Percentiles rank a stretch among this genome's conserved stretches.
Evolutionary conservation across 2,888 invertebrate genomes (phyloP).

Genomic region (Pammene fasciana): DNA sequence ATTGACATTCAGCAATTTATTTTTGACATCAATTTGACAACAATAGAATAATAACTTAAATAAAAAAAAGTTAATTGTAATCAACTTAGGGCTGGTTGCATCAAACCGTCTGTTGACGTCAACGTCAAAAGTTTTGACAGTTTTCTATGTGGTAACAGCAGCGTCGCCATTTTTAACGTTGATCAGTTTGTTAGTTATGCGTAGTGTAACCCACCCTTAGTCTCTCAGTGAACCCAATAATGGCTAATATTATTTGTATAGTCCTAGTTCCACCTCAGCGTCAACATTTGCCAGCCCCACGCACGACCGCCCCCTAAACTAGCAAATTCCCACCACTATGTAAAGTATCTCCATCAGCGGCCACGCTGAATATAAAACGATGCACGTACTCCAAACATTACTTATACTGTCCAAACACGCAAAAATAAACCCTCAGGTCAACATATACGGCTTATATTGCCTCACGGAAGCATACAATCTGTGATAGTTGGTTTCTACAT

Average conservation of each 20-base stretch:
- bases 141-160: too few relatives aligned
- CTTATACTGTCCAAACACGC: slow-evolving; percentile 4
- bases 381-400: slow-evolving; percentile 6
- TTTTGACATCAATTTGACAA: too few relatives aligned
- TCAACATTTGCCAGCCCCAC: background rate
- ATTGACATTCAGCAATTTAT: too few relatives aligned
- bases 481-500: background rate
- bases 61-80: too few relatives aligned
- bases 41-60: too few relatives aligned
- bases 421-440: background rate
- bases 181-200: too few relatives aligned
- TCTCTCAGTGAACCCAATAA: too few relatives aligned
- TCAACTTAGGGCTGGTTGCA: too few relatives aligned
- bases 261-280: background rate
- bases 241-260: background rate
- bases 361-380: slow-evolving; percentile 8
- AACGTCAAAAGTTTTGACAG: too few relatives aligned
- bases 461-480: background rate
- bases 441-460: background rate
- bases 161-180: too few relatives aligned
- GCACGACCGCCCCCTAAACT: slow-evolving; percentile 2
- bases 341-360: slow-evolving; percentile 10
- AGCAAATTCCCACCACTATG: slow-evolving; percentile 15
- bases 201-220: too few relatives aligned
- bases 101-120: too few relatives aligned